Evolutionary conservation across 2,113 vertebrate genomes (phyloP).

Genomic region (Seriola aureovittata): DNA sequence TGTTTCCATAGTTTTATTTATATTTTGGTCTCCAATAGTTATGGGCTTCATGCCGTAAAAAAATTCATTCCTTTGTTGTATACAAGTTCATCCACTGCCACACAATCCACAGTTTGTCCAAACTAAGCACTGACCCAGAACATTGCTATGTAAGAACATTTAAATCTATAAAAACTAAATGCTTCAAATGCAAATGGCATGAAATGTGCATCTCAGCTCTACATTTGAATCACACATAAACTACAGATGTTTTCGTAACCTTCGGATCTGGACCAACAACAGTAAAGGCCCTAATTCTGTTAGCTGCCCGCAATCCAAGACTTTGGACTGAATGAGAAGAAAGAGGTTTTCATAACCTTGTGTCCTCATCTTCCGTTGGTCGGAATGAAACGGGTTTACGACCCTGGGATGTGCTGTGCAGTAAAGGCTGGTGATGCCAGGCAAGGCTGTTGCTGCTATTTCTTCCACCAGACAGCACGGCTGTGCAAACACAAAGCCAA

Average conservation of each 20-base stretch:
- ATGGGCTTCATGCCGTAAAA: not conserved
- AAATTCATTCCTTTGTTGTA: constrained; percentile 13
- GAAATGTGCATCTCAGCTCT: constrained; percentile 15
- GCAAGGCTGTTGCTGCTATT: constrained; percentile 42
- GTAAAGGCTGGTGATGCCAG: constrained; percentile 50
- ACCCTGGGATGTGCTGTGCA: constrained; percentile 37
- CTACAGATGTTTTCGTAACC: constrained; percentile 45
- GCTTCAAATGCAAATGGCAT: constrained; percentile 28
- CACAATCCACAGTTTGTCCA: constrained; percentile 3
- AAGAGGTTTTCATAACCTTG: constrained; percentile 58
- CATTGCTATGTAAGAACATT: not conserved
- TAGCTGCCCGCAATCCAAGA: constrained; percentile 45
- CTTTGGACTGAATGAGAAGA: constrained; percentile 45
- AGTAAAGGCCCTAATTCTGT: constrained; percentile 33
- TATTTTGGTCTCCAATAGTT: constrained; percentile 42
- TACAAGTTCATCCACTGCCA: constrained; percentile 8
- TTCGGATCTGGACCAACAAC: constrained; percentile 19
- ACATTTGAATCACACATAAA: constrained; percentile 29
- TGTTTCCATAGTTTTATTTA: constrained; percentile 51
- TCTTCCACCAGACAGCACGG: constrained; percentile 37
- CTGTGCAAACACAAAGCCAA: constrained; percentile 56
- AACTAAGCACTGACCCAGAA: constrained; percentile 9
- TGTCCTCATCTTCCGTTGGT: constrained; percentile 38
- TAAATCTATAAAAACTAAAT: not conserved
- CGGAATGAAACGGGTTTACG: constrained; percentile 33